Evolutionary conservation across 2,888 invertebrate species (phyloP).

Genomic region (Crematogaster levior): DNA sequence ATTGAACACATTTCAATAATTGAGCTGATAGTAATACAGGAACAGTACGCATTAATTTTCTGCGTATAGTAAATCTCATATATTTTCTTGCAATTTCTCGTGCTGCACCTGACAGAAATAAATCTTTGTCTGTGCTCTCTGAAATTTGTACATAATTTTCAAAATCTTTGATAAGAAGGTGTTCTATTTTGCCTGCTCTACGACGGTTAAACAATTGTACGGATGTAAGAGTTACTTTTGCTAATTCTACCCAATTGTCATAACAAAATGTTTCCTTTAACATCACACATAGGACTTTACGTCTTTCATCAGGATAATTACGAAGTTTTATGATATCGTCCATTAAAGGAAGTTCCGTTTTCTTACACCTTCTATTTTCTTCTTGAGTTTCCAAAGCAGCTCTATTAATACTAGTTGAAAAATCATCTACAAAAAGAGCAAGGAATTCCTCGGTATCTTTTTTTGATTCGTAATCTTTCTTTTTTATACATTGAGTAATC

Average conservation of each 20-base stretch:
- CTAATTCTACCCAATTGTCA: background rate
- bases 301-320: slow-evolving; percentile 1
- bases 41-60: slow-evolving; percentile 7
- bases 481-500: slow-evolving; percentile 7
- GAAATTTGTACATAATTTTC: background rate
- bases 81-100: slow-evolving; percentile 7
- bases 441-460: slow-evolving; percentile 5
- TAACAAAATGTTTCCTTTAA: background rate
- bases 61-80: background rate
- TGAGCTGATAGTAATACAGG: slow-evolving; percentile 9
- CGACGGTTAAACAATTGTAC: slow-evolving; percentile 6
- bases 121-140: background rate
- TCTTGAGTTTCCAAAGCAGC: slow-evolving; percentile 1
- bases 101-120: background rate
- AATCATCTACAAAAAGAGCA: slow-evolving; percentile 10
- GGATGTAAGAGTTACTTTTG: slow-evolving; percentile 13
- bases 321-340: background rate
- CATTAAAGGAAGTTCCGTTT: slow-evolving; percentile 1
- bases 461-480: slow-evolving; percentile 2
- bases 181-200: slow-evolving; percentile 11
- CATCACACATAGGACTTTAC: background rate
- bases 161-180: slow-evolving; percentile 4
- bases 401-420: slow-evolving; percentile 1
- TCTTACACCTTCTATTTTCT: background rate
- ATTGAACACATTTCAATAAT: background rate